These are phyloP conservation scores for Parnassius smintheus DNA, from an alignment of 2,888 invertebrate species.

Conservation along the genomic window DNA sequence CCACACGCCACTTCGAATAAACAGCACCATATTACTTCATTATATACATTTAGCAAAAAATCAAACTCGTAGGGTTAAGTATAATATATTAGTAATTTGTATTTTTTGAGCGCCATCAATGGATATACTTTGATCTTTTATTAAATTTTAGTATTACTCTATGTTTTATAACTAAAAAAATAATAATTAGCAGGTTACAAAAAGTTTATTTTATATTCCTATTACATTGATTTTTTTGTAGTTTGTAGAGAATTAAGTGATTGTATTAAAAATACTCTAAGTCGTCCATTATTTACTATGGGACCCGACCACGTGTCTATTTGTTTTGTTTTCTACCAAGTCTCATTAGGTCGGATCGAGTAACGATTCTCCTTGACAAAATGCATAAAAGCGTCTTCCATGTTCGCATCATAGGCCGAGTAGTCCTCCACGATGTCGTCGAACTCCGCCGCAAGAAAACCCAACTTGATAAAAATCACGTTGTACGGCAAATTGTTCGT, in stretches of 20 bases:
- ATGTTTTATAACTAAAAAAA: not conserved
- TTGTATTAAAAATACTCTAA: not conserved
- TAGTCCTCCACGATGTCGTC: constrained; percentile 84
- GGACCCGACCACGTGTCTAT: no score
- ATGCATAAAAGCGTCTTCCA: constrained; percentile 82
- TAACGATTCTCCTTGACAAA: constrained; percentile 18
- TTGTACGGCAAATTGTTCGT: constrained; percentile 80
- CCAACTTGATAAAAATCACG: constrained; percentile 82
- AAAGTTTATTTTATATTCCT: not conserved
- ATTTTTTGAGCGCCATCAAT: no score
- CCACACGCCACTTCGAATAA: no score
- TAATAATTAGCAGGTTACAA: not conserved
- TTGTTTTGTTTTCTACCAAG: constrained; percentile 10
- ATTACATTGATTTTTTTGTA: not conserved
- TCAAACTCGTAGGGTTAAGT: no score
- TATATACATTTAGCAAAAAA: no score
- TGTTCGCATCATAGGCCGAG: constrained; percentile 87
- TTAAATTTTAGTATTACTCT: no score
- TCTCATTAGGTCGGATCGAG: constrained; percentile 4
- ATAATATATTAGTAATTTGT: no score
- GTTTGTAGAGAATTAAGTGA: not conserved
- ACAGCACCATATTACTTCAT: no score
- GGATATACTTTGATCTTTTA: no score
- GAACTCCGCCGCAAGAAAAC: constrained; percentile 62
- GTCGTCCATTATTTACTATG: no score